Conservation (phyloP, 92 coral and sea anemone species). For the Actinostola sp. region DNA sequence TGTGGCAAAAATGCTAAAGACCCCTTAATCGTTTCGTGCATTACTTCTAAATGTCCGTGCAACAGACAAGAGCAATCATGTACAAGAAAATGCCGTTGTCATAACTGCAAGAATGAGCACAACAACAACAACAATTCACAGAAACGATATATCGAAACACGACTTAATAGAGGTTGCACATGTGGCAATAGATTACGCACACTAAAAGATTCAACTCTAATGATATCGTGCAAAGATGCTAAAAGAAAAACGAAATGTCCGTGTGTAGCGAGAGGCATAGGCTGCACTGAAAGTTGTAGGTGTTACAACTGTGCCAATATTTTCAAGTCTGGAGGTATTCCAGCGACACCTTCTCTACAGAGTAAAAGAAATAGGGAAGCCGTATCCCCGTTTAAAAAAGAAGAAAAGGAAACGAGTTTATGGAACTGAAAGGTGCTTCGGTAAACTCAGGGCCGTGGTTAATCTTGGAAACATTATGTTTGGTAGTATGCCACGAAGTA, state of each 20-base stretch:
- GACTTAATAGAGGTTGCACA: constrained; percentile 4
- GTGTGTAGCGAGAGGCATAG: constrained; percentile 27
- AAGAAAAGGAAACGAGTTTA: constrained; percentile 35
- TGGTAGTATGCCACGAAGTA: constrained; percentile 38
- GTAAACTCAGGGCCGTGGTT: constrained; percentile 50
- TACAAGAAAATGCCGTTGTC: constrained; percentile 39
- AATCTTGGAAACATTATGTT: constrained; percentile 45
- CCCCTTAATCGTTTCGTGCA: constrained; percentile 19
- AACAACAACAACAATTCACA: neutral
- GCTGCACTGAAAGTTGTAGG: constrained; percentile 30
- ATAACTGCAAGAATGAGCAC: constrained; percentile 17
- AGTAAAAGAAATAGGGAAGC: constrained; percentile 37
- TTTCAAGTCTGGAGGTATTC: constrained; percentile 24
- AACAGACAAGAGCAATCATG: constrained; percentile 9
- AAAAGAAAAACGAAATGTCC: constrained; percentile 45
- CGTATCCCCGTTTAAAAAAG: constrained; percentile 47
- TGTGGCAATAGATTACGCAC: constrained; percentile 4
- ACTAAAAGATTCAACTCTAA: neutral
- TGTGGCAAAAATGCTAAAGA: constrained; percentile 28
- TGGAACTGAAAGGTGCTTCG: constrained; percentile 20
- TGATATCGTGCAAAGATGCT: constrained; percentile 39
- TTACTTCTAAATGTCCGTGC: constrained; percentile 34
- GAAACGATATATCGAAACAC: neutral
- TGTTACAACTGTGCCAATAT: constrained; percentile 43
- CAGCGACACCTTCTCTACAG: too few species aligned